These are phyloP conservation scores for Formica selysi DNA, from an alignment of 1,140 invertebrate genomes.

Conservation along the genomic window DNA sequence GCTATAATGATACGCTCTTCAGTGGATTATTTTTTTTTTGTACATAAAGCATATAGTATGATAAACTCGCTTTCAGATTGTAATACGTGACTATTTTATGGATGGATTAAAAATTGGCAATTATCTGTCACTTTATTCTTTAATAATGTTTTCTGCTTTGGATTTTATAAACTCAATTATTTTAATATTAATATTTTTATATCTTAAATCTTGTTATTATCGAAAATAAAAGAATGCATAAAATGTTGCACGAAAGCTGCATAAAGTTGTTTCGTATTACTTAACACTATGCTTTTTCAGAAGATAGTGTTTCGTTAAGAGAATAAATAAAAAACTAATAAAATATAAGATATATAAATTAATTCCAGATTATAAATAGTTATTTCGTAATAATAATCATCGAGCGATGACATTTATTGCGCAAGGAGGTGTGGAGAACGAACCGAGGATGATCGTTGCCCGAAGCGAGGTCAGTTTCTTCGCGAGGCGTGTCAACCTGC, in stretches of 20 bases:
- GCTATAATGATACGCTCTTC: slow-evolving; percentile 59
- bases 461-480: slow-evolving; percentile 73
- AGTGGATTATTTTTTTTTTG: slow-evolving; percentile 9
- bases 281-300: neutral
- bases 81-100: slow-evolving; percentile 9
- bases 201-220: neutral
- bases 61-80: neutral
- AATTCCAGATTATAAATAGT: slow-evolving; percentile 6
- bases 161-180: neutral
- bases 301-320: neutral
- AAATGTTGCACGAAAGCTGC: no score
- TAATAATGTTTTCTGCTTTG: neutral
- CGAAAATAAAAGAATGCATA: no score
- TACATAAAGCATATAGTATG: slow-evolving; percentile 17
- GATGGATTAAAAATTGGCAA: slow-evolving; percentile 25
- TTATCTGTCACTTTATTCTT: neutral
- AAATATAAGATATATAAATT: neutral
- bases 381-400: slow-evolving; percentile 45
- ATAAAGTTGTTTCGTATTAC: neutral
- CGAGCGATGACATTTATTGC: slow-evolving; percentile 49
- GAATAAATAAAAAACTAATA: slow-evolving; percentile 21
- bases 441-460: slow-evolving; percentile 65
- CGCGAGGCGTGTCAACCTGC: slow-evolving; percentile 82
- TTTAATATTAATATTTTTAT: neutral
- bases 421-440: slow-evolving; percentile 49